phyloP scores from a whole-genome alignment of 2,797 vertebrate genomes.

The Pygocentrus nattereri region DNA sequence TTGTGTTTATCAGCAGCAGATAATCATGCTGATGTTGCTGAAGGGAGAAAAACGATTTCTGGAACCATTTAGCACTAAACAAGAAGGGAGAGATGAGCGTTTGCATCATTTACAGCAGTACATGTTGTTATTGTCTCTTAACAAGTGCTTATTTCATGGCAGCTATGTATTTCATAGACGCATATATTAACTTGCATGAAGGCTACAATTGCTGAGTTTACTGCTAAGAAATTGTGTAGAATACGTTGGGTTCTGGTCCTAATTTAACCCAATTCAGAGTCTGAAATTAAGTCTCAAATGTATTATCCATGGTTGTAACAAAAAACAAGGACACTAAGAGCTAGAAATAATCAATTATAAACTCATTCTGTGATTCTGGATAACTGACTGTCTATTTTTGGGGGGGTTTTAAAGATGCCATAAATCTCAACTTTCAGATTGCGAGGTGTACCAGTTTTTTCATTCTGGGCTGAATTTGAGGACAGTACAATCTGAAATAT shows the following conservation, averaged over 20 bases:
- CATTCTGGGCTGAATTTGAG: neutral
- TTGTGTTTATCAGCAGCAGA: slow-evolving; percentile 58
- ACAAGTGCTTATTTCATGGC: slow-evolving; percentile 58
- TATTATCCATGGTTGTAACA: neutral
- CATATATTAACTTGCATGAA: slow-evolving; percentile 22
- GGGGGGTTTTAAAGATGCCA: neutral
- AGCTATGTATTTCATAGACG: slow-evolving; percentile 1
- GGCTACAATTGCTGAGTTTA: slow-evolving; percentile 6
- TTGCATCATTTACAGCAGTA: slow-evolving; percentile 64
- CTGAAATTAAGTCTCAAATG: slow-evolving; percentile 29
- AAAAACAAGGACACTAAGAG: neutral
- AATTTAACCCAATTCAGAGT: slow-evolving; percentile 19
- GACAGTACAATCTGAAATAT: neutral
- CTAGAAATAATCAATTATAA: slow-evolving; percentile 5
- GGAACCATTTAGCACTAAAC: slow-evolving; percentile 64
- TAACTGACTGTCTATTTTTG: neutral
- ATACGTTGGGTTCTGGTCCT: neutral
- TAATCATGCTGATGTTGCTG: slow-evolving; percentile 58
- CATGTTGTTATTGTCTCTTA: slow-evolving; percentile 59
- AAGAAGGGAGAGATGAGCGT: slow-evolving; percentile 47
- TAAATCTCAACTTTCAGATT: neutral
- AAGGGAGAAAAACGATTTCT: slow-evolving; percentile 45
- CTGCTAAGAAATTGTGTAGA: slow-evolving; percentile 22
- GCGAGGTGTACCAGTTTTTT: neutral
- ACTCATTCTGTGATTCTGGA: neutral